phyloP scores from a whole-genome alignment of 1,140 invertebrate species.

The Zaprionus capensis region DNA sequence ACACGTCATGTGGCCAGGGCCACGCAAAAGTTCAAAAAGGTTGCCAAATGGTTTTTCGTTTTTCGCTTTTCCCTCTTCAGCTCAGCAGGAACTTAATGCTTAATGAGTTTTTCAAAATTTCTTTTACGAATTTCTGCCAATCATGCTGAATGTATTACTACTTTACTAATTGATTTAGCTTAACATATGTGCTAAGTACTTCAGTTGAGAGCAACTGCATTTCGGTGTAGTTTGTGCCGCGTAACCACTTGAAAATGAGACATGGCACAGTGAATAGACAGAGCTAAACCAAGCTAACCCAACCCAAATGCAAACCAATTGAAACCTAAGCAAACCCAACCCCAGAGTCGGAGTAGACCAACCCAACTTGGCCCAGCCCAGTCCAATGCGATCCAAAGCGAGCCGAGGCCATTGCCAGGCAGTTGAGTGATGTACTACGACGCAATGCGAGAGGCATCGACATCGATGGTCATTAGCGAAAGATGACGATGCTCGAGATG shows the following conservation, averaged over 20 bases:
- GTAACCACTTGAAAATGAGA: conserved; percentile 67
- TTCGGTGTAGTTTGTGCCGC: conserved; percentile 32
- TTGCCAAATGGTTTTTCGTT: conserved; percentile 74
- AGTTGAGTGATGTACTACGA: conserved; percentile 74
- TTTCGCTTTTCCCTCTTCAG: background rate
- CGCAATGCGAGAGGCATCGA: conserved; percentile 53
- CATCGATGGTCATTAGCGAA: conserved; percentile 78
- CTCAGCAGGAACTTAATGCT: background rate
- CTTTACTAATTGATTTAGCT: conserved; percentile 1
- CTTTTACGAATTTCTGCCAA: background rate
- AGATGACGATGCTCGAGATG: conserved; percentile 66
- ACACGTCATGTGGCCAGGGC: conserved; percentile 39
- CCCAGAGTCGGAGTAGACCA: background rate
- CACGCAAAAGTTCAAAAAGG: conserved; percentile 59
- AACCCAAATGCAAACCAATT: background rate
- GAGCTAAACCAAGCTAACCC: background rate
- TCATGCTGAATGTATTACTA: background rate
- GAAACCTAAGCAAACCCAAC: conserved; percentile 2
- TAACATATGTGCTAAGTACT: conserved; percentile 3
- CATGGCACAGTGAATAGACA: conserved; percentile 40
- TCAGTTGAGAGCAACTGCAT: conserved; percentile 8
- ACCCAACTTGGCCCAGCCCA: conserved; percentile 9
- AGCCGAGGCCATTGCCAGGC: conserved; percentile 22
- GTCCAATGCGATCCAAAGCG: conserved; percentile 8
- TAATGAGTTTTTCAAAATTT: conserved; percentile 14